These are phyloP conservation scores for Drosophila truncata DNA, from an alignment of 1,140 invertebrate genomes.

Conservation along the genomic window DNA sequence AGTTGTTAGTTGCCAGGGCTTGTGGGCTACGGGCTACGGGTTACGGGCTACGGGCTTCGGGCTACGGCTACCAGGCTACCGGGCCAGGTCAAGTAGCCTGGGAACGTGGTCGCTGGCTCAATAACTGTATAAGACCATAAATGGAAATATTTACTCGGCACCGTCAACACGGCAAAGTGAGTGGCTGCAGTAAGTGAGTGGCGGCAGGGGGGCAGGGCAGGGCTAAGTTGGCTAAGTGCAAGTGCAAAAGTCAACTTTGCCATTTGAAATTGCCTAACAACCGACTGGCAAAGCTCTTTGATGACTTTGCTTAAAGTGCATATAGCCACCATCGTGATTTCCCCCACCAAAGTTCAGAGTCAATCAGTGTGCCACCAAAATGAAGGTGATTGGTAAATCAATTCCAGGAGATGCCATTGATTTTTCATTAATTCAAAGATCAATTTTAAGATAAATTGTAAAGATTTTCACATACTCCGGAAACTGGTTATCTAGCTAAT, in stretches of 20 bases:
- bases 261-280: conserved; percentile 54
- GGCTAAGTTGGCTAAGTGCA: conserved; percentile 35
- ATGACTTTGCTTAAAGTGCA: conserved; percentile 57
- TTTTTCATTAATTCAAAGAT: conserved; percentile 32
- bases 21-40: not conserved
- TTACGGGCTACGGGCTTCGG: not conserved
- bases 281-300: conserved; percentile 35
- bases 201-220: not conserved
- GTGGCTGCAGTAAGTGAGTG: conserved; percentile 19
- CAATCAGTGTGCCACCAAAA: not conserved
- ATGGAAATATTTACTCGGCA: conserved; percentile 77
- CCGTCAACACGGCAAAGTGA: conserved; percentile 51
- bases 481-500: conserved; percentile 30
- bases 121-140: conserved; percentile 73
- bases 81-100: conserved; percentile 61
- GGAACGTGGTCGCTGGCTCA: conserved; percentile 66
- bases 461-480: not conserved
- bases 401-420: conserved; percentile 24
- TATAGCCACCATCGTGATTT: conserved; percentile 13
- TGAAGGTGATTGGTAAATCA: conserved; percentile 11
- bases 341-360: conserved; percentile 14
- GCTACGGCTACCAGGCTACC: not conserved
- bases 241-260: conserved; percentile 51
- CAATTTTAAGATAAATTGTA: not conserved
- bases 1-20: conserved; percentile 15